phyloP scores from a whole-genome alignment of 2,113 vertebrate species.

The Typhlomys cinereus region DNA sequence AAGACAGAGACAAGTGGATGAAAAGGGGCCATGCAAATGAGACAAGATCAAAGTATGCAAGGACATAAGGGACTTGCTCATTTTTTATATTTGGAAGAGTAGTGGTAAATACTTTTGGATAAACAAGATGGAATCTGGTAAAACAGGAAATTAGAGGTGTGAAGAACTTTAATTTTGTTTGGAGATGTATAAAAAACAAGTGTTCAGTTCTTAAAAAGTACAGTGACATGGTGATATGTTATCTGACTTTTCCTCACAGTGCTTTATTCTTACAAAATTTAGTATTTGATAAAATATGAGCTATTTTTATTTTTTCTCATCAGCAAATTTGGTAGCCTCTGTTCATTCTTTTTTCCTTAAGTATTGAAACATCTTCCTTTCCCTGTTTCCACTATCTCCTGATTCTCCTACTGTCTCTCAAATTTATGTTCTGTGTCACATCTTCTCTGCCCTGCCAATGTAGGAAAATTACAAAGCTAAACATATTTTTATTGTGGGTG shows the following conservation, averaged over 20 bases:
- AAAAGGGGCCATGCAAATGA: neutral
- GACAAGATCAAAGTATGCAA: neutral
- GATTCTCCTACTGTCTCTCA: neutral
- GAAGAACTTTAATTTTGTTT: constrained; percentile 21
- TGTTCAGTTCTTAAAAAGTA: neutral
- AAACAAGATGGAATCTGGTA: neutral
- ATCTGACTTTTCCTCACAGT: neutral
- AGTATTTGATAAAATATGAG: neutral
- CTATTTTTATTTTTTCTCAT: too few relatives aligned
- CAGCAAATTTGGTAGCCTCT: neutral
- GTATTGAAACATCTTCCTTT: neutral
- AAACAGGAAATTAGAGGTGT: neutral
- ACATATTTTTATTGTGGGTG: neutral
- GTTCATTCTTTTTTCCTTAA: constrained; percentile 26
- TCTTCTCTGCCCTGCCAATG: neutral
- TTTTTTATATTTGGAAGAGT: neutral
- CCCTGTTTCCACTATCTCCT: neutral
- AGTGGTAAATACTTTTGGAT: neutral
- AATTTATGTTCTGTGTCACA: neutral
- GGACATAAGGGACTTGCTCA: neutral
- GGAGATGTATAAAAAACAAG: neutral
- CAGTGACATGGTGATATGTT: neutral
- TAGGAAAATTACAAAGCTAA: neutral
- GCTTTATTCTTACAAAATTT: neutral
- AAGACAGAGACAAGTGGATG: neutral